These are phyloP conservation scores for Pseudorasbora parva DNA, from an alignment of 2,113 vertebrate species.

Conservation along the genomic window DNA sequence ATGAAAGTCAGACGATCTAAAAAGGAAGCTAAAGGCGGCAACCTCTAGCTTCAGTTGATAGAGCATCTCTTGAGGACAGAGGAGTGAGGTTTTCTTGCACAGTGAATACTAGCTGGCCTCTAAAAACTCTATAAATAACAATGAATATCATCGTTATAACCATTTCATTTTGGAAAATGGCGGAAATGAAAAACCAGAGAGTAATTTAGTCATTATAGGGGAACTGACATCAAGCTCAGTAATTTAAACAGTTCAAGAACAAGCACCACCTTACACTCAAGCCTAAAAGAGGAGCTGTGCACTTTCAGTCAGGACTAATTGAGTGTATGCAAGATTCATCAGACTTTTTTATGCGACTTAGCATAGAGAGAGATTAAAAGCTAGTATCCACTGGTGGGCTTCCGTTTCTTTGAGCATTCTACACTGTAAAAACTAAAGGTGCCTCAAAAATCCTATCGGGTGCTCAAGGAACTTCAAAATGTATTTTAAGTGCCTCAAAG, in stretches of 20 bases:
- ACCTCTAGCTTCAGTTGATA: no score
- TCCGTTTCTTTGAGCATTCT: constrained; percentile 49
- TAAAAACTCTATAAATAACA: not conserved
- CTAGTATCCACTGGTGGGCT: constrained; percentile 39
- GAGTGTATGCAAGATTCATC: constrained; percentile 44
- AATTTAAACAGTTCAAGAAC: constrained; percentile 20
- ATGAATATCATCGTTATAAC: not conserved
- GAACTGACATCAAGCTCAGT: constrained; percentile 11
- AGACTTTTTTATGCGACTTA: constrained; percentile 50
- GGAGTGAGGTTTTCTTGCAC: no score
- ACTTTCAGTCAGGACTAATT: constrained; percentile 40
- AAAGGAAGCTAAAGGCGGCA: no score
- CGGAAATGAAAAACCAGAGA: not conserved
- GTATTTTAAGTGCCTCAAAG: no score
- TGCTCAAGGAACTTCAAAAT: no score
- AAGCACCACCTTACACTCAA: constrained; percentile 22
- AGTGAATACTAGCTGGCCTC: no score
- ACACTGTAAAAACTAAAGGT: no score
- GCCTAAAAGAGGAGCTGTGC: not conserved
- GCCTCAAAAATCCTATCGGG: no score
- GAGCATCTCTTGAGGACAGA: no score
- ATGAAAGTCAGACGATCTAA: no score
- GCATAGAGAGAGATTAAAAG: constrained; percentile 38
- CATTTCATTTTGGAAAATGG: not conserved
- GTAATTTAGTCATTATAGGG: not conserved